A percentile compares a stretch with the other conserved stretches of the same genome.
Evolutionary conservation across 2,888 invertebrate genomes (phyloP).

Genomic region (Anagyrus pseudococci): DNA sequence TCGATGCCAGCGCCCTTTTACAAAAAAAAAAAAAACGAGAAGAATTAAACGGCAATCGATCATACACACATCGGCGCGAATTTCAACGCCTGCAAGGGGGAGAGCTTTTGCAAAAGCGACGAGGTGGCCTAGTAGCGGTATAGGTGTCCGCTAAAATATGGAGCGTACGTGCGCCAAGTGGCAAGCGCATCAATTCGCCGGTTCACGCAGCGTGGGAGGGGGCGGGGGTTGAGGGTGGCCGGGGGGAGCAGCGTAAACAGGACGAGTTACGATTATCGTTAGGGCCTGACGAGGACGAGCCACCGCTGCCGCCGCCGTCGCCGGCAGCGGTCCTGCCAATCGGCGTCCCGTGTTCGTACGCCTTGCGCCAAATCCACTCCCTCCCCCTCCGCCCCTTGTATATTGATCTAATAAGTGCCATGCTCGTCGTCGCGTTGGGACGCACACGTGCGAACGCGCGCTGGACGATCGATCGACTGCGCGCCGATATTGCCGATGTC

Average conservation of each 20-base stretch:
- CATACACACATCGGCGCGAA: background rate
- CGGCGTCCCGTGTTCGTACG: no score
- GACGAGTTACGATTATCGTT: conserved; percentile 12
- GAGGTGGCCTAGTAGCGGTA: no score
- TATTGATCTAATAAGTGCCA: conserved; percentile 25
- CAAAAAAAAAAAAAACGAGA: no score
- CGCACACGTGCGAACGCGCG: background rate
- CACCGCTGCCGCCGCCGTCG: no score
- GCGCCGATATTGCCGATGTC: no score
- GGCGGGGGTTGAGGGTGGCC: no score
- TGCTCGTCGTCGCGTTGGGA: conserved; percentile 1
- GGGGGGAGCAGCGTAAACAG: background rate
- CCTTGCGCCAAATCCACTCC: no score
- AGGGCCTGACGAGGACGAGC: no score
- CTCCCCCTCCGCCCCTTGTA: background rate
- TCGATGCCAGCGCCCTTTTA: no score
- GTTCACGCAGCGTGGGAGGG: no score
- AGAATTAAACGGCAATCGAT: background rate
- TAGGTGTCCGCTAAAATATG: background rate
- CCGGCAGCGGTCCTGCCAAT: no score
- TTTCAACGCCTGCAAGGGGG: background rate
- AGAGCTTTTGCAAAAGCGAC: background rate
- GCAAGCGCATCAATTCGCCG: background rate
- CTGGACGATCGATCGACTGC: no score
- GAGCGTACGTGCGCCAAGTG: background rate